Evolutionary conservation across 2,888 invertebrate species (phyloP).

Genomic region (Melinaea marsaeus): DNA sequence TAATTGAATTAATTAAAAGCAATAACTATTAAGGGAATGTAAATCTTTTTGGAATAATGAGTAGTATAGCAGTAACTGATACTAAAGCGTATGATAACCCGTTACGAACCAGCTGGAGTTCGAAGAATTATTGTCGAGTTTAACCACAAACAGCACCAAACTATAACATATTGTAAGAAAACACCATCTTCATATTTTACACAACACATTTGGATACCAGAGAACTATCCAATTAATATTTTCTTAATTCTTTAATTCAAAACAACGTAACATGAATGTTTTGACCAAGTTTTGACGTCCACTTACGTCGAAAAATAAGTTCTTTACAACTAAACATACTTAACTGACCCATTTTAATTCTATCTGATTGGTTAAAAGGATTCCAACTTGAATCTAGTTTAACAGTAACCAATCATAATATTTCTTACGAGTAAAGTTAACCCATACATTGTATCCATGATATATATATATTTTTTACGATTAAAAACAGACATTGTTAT

Average conservation of each 20-base stretch:
- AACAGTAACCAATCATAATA: slow-evolving; percentile 24
- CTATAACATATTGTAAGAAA: slow-evolving; percentile 38
- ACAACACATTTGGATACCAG: slow-evolving; percentile 18
- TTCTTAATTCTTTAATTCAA: slow-evolving; percentile 41
- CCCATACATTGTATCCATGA: background rate
- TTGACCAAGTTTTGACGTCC: slow-evolving; percentile 52
- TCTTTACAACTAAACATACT: slow-evolving; percentile 30
- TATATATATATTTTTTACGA: too few relatives aligned
- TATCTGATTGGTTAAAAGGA: slow-evolving; percentile 34
- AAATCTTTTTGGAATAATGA: slow-evolving; percentile 11
- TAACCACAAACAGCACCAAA: slow-evolving; percentile 38
- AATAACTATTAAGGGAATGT: slow-evolving; percentile 7
- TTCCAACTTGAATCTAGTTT: slow-evolving; percentile 31
- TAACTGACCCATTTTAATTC: slow-evolving; percentile 29
- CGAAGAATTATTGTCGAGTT: slow-evolving; percentile 42
- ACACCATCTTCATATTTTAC: slow-evolving; percentile 32
- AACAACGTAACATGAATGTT: slow-evolving; percentile 58
- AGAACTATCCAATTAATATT: slow-evolving; percentile 30
- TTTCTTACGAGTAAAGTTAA: slow-evolving; percentile 1
- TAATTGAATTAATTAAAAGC: slow-evolving; percentile 8
- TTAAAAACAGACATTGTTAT: too few relatives aligned
- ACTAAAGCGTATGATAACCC: slow-evolving; percentile 40
- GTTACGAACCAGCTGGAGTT: slow-evolving; percentile 56
- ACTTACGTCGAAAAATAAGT: slow-evolving; percentile 38
- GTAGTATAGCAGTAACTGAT: slow-evolving; percentile 16